These are phyloP conservation scores for Cladorhizidae sp. DNA, from an alignment of 37 sponge, comb jelly and placozoan genomes.

Conservation along the genomic window DNA sequence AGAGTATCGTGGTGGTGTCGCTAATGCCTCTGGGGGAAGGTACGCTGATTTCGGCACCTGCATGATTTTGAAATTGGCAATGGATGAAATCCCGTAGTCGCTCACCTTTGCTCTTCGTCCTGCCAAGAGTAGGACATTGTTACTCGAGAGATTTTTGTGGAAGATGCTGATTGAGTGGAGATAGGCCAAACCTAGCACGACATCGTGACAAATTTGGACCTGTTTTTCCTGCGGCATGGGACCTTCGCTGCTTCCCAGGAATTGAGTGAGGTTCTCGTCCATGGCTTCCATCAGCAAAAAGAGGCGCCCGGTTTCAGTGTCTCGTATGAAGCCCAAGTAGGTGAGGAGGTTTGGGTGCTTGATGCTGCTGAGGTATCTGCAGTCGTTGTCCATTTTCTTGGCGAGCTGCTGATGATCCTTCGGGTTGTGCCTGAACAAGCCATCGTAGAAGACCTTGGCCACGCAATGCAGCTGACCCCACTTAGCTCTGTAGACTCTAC, in stretches of 20 bases:
- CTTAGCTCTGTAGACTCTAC: slow-evolving; percentile 37
- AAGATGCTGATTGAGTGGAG: slow-evolving; percentile 72
- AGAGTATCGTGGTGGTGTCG: not conserved
- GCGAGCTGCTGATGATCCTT: not conserved
- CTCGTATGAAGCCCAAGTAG: slow-evolving; percentile 20
- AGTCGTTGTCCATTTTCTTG: not conserved
- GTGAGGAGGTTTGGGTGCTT: slow-evolving; percentile 36
- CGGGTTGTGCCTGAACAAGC: not conserved
- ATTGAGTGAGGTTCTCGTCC: slow-evolving; percentile 55
- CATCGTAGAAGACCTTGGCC: slow-evolving; percentile 28
- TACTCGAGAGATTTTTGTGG: slow-evolving; percentile 67
- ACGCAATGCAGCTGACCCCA: slow-evolving; percentile 29
- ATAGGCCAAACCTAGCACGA: slow-evolving; percentile 50
- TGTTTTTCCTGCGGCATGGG: slow-evolving; percentile 11
- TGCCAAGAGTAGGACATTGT: slow-evolving; percentile 50
- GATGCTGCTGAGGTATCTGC: slow-evolving; percentile 4
- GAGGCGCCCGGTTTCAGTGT: slow-evolving; percentile 4
- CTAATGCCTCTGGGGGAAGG: slow-evolving; percentile 3
- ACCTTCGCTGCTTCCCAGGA: slow-evolving; percentile 7
- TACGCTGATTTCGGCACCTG: not conserved
- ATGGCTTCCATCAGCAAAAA: slow-evolving; percentile 51
- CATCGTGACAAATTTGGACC: not conserved
- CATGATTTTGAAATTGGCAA: not conserved
- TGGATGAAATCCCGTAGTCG: not conserved
- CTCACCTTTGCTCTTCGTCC: not conserved